Percentiles rank a stretch among this genome's conserved stretches.
These are phyloP conservation scores for Scaptomyza cyrtandrae DNA, from an alignment of 2,888 invertebrate genomes.

Conservation along the genomic window DNA sequence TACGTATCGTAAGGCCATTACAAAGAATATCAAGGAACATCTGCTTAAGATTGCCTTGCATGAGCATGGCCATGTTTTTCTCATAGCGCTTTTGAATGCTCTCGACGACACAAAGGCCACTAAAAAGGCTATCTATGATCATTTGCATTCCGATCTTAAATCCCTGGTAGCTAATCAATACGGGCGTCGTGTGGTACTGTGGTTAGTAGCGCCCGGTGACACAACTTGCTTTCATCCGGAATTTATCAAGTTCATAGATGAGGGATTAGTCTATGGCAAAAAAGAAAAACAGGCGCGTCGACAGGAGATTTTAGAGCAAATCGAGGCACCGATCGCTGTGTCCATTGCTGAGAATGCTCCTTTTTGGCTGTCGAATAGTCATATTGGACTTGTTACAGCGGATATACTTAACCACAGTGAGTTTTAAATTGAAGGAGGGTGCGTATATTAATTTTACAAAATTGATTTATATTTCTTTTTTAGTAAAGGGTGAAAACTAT, in stretches of 20 bases:
- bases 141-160: constrained; percentile 88
- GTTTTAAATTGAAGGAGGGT: constrained; percentile 59
- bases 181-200: constrained; percentile 94
- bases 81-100: constrained; percentile 93
- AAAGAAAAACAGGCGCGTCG: constrained; percentile 89
- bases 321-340: constrained; percentile 87
- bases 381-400: constrained; percentile 89
- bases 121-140: constrained; percentile 91
- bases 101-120: constrained; percentile 97
- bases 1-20: constrained; percentile 87
- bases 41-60: constrained; percentile 92
- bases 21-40: constrained; percentile 95
- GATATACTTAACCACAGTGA: constrained; percentile 88
- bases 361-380: constrained; percentile 89
- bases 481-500: constrained; percentile 83
- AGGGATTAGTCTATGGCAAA: constrained; percentile 90
- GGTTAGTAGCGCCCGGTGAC: constrained; percentile 94
- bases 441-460: not conserved
- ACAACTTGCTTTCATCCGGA: constrained; percentile 92
- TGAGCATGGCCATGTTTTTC: constrained; percentile 93
- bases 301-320: constrained; percentile 89
- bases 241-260: constrained; percentile 89
- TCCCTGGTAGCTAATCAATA: constrained; percentile 91
- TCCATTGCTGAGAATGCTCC: constrained; percentile 87
- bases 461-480: constrained; percentile 14